Percentiles rank a stretch among this genome's conserved stretches.
phyloP scores from a whole-genome alignment of 2,797 vertebrate species.

The Pseudomugil gertrudae region DNA sequence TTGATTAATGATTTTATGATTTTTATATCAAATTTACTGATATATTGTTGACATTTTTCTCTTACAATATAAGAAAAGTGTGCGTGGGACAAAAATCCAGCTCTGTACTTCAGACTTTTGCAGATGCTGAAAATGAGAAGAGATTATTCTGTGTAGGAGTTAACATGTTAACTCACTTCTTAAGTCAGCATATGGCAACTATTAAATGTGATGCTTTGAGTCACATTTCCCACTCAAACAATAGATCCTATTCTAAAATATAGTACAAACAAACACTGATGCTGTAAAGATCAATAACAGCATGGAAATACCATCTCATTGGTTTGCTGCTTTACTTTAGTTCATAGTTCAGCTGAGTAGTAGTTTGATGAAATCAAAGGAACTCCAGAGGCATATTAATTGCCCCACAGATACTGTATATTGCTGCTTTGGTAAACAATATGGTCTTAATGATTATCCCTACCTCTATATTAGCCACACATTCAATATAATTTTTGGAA shows the following conservation, averaged over 20 bases:
- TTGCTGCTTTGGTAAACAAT: not conserved
- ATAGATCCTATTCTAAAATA: not conserved
- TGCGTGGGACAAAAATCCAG: slow-evolving; percentile 49
- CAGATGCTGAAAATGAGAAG: slow-evolving; percentile 63
- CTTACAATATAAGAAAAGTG: too few relatives aligned
- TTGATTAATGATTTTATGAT: too few relatives aligned
- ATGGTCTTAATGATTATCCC: not conserved
- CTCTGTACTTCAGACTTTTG: slow-evolving; percentile 48
- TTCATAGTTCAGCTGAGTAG: not conserved
- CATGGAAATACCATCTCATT: not conserved
- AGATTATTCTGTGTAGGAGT: slow-evolving; percentile 47
- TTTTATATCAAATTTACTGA: slow-evolving; percentile 18
- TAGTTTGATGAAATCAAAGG: not conserved
- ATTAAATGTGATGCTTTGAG: slow-evolving; percentile 13
- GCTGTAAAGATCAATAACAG: slow-evolving; percentile 4
- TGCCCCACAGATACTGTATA: not conserved
- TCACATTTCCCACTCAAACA: slow-evolving; percentile 22
- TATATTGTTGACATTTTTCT: slow-evolving; percentile 32
- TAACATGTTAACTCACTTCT: slow-evolving; percentile 58
- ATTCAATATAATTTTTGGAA: not conserved
- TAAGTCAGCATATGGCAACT: slow-evolving; percentile 41
- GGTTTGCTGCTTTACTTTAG: slow-evolving; percentile 11
- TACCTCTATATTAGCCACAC: not conserved
- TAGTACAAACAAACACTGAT: not conserved
- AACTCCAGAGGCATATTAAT: not conserved